Percentiles rank a stretch among this genome's conserved stretches.
These are phyloP conservation scores for Tragelaphus strepsiceros DNA, from an alignment of 2,113 vertebrate species.

Conservation along the genomic window DNA sequence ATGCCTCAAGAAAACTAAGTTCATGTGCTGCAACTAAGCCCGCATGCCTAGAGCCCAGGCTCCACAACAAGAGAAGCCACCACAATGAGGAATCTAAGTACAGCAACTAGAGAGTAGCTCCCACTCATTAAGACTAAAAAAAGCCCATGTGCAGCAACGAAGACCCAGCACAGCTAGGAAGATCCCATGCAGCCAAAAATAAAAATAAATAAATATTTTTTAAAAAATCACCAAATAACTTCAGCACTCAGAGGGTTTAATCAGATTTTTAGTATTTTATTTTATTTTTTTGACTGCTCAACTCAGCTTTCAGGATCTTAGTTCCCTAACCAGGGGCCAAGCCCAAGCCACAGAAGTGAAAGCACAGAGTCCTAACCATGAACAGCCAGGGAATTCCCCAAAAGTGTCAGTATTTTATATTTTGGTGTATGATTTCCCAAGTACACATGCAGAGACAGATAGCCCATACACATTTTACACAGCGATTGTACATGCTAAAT, in stretches of 20 bases:
- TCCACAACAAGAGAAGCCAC: too few relatives aligned
- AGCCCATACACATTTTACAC: neutral
- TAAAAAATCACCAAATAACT: neutral
- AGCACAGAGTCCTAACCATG: rapidly evolving
- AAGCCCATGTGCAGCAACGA: too few relatives aligned
- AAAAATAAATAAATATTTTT: neutral
- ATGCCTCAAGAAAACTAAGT: too few relatives aligned
- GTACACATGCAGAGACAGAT: neutral
- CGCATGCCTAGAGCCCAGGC: too few relatives aligned
- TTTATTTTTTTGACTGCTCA: neutral
- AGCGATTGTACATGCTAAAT: neutral
- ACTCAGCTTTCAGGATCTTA: neutral
- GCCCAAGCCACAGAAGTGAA: neutral
- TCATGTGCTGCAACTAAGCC: too few relatives aligned
- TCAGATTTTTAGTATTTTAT: neutral
- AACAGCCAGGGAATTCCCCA: neutral
- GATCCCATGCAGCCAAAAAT: neutral
- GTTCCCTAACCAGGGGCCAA: neutral
- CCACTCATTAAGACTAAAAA: too few relatives aligned
- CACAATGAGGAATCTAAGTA: too few relatives aligned
- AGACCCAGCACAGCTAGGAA: too few relatives aligned
- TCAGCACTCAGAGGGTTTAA: neutral
- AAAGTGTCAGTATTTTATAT: neutral
- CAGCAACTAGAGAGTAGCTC: too few relatives aligned
- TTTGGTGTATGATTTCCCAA: neutral